phyloP scores from a whole-genome alignment of 2,888 invertebrate genomes.

The Mayetiola destructor region DNA sequence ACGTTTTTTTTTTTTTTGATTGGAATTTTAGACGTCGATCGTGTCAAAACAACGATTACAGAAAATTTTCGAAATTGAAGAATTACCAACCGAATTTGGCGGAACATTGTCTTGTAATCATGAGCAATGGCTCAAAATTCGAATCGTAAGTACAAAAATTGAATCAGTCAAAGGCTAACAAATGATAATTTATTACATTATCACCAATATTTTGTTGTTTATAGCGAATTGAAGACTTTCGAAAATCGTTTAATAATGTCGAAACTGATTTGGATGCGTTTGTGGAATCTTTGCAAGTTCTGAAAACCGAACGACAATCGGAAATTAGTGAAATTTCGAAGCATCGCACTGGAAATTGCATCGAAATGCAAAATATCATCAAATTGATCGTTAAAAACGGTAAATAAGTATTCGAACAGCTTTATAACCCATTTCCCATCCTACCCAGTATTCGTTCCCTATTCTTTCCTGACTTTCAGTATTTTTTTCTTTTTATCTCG shows the following conservation, averaged over 20 bases:
- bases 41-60: conserved; percentile 52
- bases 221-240: conserved; percentile 54
- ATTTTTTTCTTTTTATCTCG: too few species aligned
- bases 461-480: too few species aligned
- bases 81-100: conserved; percentile 57
- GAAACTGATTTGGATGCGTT: conserved; percentile 47
- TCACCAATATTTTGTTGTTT: not conserved
- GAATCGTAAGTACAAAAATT: conserved; percentile 44
- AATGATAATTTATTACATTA: too few species aligned
- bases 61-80: conserved; percentile 50
- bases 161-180: not conserved
- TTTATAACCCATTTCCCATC: too few species aligned
- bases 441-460: too few species aligned
- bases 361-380: conserved; percentile 37
- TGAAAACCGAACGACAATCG: conserved; percentile 39
- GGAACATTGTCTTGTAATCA: conserved; percentile 59
- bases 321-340: conserved; percentile 43
- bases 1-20: not conserved
- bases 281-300: conserved; percentile 40
- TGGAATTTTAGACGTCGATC: conserved; percentile 47
- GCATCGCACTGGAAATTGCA: conserved; percentile 40
- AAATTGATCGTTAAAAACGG: conserved; percentile 38
- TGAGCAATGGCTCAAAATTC: conserved; percentile 56
- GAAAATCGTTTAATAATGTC: conserved; percentile 43
- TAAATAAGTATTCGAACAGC: conserved; percentile 23